Conservation (phyloP, 2,113 vertebrate species). For the Nycticorax nycticorax region DNA sequence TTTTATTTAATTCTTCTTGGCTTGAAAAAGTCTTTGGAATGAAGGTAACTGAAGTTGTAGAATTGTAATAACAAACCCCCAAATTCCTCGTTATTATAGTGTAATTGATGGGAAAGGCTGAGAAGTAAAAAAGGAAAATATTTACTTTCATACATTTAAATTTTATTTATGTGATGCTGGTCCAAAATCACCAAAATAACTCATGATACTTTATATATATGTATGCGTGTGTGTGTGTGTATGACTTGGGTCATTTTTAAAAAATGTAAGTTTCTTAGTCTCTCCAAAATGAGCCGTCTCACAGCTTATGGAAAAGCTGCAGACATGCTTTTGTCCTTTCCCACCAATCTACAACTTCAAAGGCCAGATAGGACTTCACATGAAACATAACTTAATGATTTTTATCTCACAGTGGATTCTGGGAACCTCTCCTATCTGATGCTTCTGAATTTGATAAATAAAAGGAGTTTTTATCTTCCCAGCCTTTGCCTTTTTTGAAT, state of each 20-base stretch:
- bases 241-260: not conserved
- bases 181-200: constrained; percentile 40
- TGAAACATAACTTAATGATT: constrained; percentile 18
- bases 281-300: not conserved
- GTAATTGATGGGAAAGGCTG: constrained; percentile 3
- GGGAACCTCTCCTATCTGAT: constrained; percentile 26
- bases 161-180: constrained; percentile 32
- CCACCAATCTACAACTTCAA: not conserved
- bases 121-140: constrained; percentile 22
- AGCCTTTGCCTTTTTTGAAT: not conserved
- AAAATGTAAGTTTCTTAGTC: not conserved
- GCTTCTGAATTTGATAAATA: constrained; percentile 1
- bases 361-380: not conserved
- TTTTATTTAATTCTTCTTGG: not conserved
- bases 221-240: not conserved
- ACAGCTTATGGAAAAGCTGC: not conserved
- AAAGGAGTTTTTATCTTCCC: not conserved
- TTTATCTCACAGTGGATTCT: constrained; percentile 2
- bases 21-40: not conserved
- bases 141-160: not conserved
- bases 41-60: not conserved
- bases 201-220: not conserved
- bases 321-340: not conserved
- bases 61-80: not conserved
- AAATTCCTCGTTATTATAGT: constrained; percentile 18